Evolutionary conservation across 2,797 vertebrate species (phyloP), one percentile per base, ranked within the genome.

Genomic region (Synaphobranchus kaupii): DNA sequence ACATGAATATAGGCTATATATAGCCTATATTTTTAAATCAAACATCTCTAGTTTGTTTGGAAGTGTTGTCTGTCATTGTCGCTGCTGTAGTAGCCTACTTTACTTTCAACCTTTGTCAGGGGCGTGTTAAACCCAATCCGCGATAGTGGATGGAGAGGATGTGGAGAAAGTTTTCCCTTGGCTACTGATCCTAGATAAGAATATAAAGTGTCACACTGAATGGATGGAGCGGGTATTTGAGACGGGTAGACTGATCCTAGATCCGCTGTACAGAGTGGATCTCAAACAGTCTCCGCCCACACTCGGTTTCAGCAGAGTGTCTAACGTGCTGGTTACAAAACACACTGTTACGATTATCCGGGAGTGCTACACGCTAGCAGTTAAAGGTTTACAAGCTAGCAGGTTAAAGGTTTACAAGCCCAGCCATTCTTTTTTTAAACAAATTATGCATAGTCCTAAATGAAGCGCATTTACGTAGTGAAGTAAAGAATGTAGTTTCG

Each of bases 301-400:
- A 28, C 28, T 60, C 34, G 22, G 34, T 10, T 10, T 71, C 84
- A 85, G 52, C 39, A 84, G 68, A 58, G 22, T 28, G 28, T 2
- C 47, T 83, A 44, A 68, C 47, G 9, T 44, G 48, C 50, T 31
- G 1, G 39, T 84, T 84, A 87, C 50, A 54, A 84, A 84, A 47
- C 86, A 44, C 10, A 15, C 12, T 10, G n/a, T 31, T 3, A 44
- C 31, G 5, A 25, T 80, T 7, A 80, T 80, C 0, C 22, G 5
- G 22, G 39, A 80, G 44, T 25, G 4, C 8, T 1, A 6, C 25
- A 8, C 7, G 17, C 12, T 2, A 47, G 39, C 8, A 83, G 25
- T n/a, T 25, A 10, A 83, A 52, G 81, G 4, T 28, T 13, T 0
- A 13, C 4, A 31, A 52, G 68, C 20, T 2, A 47, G 39, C 8